Evolutionary conservation across 2,113 vertebrate genomes (phyloP).

Genomic region (Dinomys branickii): DNA sequence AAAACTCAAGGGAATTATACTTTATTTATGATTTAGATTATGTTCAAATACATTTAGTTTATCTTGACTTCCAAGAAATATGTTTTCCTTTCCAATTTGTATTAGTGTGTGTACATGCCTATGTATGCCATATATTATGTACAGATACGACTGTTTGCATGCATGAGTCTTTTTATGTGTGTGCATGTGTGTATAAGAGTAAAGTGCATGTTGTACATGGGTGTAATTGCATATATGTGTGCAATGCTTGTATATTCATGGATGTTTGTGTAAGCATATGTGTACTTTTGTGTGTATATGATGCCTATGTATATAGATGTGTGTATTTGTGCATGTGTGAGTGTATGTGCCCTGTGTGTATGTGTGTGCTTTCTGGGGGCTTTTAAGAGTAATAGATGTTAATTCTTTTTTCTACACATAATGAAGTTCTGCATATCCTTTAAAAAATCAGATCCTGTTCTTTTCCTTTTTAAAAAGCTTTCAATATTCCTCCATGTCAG

Average conservation of each 20-base stretch:
- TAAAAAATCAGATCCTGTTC: not conserved
- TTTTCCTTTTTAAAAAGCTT: slow-evolving; percentile 25
- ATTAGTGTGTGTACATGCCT: not conserved
- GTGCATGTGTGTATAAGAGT: not conserved
- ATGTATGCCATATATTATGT: not conserved
- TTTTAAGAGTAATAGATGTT: not conserved
- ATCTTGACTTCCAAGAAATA: not conserved
- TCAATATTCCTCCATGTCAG: not conserved
- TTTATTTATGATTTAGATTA: slow-evolving; percentile 13
- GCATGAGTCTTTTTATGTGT: not conserved
- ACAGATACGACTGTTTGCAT: not conserved
- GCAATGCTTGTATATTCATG: not conserved
- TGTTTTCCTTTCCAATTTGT: slow-evolving; percentile 43
- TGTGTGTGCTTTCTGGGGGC: not conserved
- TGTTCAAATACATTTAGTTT: slow-evolving; percentile 28
- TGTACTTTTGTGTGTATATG: not conserved
- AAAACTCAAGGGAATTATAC: not conserved
- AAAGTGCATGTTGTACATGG: not conserved
- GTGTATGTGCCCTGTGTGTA: not conserved
- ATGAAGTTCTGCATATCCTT: slow-evolving; percentile 1
- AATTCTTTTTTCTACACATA: not conserved
- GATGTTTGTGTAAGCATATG: not conserved
- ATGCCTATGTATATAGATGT: not conserved
- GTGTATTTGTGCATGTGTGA: not conserved
- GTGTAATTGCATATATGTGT: not conserved